Evolutionary conservation across 2,797 vertebrate genomes (phyloP).

Genomic region (Melanotaenia trifasciata): DNA sequence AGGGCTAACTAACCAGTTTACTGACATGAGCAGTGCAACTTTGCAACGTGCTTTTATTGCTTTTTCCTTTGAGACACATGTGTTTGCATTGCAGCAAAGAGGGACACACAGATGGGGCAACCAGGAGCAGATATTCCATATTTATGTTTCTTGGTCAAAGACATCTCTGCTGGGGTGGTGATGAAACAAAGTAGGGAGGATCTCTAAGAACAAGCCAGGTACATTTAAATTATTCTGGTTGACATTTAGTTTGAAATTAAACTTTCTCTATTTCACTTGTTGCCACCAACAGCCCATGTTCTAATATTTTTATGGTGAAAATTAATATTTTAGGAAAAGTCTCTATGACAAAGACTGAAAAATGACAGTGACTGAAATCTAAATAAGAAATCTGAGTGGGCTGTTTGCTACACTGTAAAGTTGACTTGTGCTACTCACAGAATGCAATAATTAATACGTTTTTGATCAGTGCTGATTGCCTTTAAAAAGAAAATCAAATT

Average conservation of each 20-base stretch:
- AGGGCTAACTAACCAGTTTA: slow-evolving; percentile 36
- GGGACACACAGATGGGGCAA: slow-evolving; percentile 47
- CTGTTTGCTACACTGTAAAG: slow-evolving; percentile 22
- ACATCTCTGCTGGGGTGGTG: slow-evolving; percentile 52
- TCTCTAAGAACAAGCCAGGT: slow-evolving; percentile 26
- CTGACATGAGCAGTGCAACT: slow-evolving; percentile 31
- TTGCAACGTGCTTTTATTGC: slow-evolving; percentile 31
- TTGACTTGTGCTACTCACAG: slow-evolving; percentile 30
- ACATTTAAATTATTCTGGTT: slow-evolving; percentile 8
- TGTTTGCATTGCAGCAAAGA: slow-evolving; percentile 56
- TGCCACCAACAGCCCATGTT: slow-evolving; percentile 25
- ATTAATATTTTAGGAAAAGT: neutral
- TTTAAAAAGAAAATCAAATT: neutral
- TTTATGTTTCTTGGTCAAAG: slow-evolving; percentile 63
- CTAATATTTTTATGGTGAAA: slow-evolving; percentile 15
- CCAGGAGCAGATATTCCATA: slow-evolving; percentile 48
- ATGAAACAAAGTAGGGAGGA: slow-evolving; percentile 60
- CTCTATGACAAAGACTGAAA: neutral
- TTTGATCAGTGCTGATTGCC: slow-evolving; percentile 6
- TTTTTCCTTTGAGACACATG: slow-evolving; percentile 43
- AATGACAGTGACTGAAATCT: neutral
- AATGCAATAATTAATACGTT: slow-evolving; percentile 15
- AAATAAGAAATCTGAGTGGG: neutral
- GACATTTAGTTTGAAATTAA: neutral
- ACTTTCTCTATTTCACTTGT: neutral